Evolutionary conservation across 2,797 vertebrate species (phyloP).

Genomic region (Chrosomus eos): DNA sequence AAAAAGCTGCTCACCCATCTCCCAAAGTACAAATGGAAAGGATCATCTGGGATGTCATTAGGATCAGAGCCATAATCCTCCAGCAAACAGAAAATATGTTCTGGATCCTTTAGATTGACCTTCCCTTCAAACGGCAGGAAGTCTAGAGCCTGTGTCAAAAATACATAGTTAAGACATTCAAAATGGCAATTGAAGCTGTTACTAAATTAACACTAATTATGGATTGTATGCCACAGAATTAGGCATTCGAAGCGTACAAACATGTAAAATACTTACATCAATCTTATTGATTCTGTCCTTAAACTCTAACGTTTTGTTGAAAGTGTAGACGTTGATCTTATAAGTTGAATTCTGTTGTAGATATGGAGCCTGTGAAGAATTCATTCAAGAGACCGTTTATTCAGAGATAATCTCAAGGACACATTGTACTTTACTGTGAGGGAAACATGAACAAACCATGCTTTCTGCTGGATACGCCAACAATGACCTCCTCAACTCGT

Average conservation of each 20-base stretch:
- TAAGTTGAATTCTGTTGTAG: constrained; percentile 88
- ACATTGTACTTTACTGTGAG: neutral
- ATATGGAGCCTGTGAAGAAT: constrained; percentile 82
- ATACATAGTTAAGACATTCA: neutral
- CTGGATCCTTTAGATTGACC: constrained; percentile 90
- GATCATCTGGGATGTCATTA: constrained; percentile 89
- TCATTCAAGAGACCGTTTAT: neutral
- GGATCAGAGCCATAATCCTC: constrained; percentile 95
- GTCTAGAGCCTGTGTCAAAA: constrained; percentile 80
- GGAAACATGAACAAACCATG: constrained; percentile 80
- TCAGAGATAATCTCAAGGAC: neutral
- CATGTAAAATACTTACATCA: constrained; percentile 82
- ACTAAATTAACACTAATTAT: neutral
- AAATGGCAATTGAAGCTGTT: neutral
- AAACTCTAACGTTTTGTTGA: constrained; percentile 94
- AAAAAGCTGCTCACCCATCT: constrained; percentile 87
- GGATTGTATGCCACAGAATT: neutral
- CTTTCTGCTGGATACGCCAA: constrained; percentile 83
- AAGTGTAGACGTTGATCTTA: constrained; percentile 92
- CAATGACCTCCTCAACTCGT: constrained; percentile 86
- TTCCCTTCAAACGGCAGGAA: constrained; percentile 92
- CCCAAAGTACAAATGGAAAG: constrained; percentile 90
- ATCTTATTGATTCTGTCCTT: constrained; percentile 90
- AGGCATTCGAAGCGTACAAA: neutral
- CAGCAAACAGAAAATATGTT: constrained; percentile 90